These are phyloP conservation scores for Pituophis catenifer DNA, from an alignment of 2,113 vertebrate species.

Conservation along the genomic window DNA sequence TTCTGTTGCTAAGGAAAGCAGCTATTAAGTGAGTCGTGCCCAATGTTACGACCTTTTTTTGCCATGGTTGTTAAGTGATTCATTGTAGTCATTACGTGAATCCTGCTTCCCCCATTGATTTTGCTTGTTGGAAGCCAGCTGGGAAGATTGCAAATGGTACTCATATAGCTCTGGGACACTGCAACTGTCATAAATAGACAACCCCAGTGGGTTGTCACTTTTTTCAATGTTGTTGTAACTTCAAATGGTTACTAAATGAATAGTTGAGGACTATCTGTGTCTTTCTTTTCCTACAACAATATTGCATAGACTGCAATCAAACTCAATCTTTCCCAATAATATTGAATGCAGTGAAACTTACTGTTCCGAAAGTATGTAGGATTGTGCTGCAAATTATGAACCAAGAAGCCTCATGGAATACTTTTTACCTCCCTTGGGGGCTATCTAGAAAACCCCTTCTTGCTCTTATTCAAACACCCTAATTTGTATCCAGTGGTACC, in stretches of 20 bases:
- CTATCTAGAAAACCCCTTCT: neutral
- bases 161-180: neutral
- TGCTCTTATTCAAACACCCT: neutral
- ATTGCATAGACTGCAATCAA: neutral
- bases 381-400: neutral
- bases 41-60: neutral
- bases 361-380: neutral
- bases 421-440: neutral
- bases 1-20: neutral
- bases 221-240: neutral
- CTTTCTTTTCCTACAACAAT: too few species aligned
- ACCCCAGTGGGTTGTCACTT: neutral
- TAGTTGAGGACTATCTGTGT: neutral
- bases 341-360: neutral
- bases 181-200: neutral
- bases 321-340: neutral
- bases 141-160: neutral
- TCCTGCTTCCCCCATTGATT: neutral
- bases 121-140: neutral
- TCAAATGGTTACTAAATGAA: neutral
- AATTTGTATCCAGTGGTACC: neutral
- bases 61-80: neutral
- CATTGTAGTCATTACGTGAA: neutral
- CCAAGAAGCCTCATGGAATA: neutral
- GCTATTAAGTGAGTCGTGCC: neutral